Evolutionary conservation across 2,113 vertebrate species (phyloP).

Genomic region (Alethe castanea): DNA sequence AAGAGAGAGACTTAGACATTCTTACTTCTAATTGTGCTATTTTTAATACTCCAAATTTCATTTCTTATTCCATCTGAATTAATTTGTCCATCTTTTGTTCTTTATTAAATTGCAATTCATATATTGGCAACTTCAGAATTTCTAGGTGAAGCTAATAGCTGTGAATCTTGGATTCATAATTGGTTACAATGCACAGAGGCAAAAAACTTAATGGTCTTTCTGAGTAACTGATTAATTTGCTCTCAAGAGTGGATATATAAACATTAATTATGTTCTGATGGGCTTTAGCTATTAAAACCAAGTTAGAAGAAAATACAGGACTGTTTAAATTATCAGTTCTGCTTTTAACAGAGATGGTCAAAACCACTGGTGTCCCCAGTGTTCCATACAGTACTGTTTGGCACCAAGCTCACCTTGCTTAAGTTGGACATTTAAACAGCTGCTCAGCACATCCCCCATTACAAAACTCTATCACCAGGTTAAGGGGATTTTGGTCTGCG

Average conservation of each 20-base stretch:
- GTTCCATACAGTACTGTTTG: background rate
- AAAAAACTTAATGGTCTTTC: background rate
- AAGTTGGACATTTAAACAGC: background rate
- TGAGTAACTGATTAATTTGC: background rate
- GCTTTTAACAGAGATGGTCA: background rate
- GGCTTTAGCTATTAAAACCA: background rate
- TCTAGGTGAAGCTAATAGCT: background rate
- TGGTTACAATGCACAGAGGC: background rate
- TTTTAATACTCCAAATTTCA: background rate
- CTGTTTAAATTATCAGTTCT: background rate
- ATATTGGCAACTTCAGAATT: background rate
- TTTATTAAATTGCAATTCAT: background rate
- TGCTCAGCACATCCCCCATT: background rate
- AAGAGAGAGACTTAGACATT: background rate
- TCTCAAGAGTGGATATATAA: background rate
- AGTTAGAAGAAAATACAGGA: background rate
- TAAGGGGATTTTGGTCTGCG: background rate
- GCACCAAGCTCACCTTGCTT: background rate
- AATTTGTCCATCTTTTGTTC: background rate
- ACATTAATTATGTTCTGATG: background rate
- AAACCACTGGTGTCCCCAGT: background rate
- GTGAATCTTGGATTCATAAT: background rate
- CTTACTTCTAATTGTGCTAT: background rate
- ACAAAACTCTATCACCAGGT: background rate
- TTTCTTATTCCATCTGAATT: background rate